These are phyloP conservation scores for Myzus persicae DNA, from an alignment of 1,140 invertebrate species.

Conservation along the genomic window DNA sequence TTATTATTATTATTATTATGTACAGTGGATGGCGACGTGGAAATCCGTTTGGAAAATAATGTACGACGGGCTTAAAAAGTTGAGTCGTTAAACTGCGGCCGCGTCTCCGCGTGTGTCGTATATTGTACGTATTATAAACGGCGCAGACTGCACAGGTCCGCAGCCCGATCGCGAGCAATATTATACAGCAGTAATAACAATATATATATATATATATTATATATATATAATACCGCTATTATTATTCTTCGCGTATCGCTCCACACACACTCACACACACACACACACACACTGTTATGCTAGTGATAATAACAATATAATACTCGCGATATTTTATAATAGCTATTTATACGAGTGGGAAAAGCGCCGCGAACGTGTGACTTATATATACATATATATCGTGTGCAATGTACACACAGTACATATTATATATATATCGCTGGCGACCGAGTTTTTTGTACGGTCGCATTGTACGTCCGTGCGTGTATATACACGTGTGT, in stretches of 20 bases:
- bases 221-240: not conserved
- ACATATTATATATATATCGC: not conserved
- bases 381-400: not conserved
- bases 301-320: not conserved
- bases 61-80: constrained; percentile 54
- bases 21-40: not conserved
- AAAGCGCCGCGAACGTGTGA: not conserved
- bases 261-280: not conserved
- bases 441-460: not conserved
- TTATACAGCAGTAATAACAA: no score
- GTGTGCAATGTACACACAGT: no score
- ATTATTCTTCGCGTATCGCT: not conserved
- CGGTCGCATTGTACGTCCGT: not conserved
- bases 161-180: no score
- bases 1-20: not conserved
- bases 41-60: constrained; percentile 53
- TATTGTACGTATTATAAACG: not conserved
- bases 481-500: no score
- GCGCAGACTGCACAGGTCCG: not conserved
- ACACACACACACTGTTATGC: not conserved
- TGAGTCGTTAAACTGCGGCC: constrained; percentile 38
- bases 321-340: not conserved
- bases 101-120: not conserved
- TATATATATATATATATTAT: no score
- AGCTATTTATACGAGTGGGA: constrained; percentile 20